Evolutionary conservation across 2,797 vertebrate genomes (phyloP).

Genomic region (Ambastaia sidthimunki): DNA sequence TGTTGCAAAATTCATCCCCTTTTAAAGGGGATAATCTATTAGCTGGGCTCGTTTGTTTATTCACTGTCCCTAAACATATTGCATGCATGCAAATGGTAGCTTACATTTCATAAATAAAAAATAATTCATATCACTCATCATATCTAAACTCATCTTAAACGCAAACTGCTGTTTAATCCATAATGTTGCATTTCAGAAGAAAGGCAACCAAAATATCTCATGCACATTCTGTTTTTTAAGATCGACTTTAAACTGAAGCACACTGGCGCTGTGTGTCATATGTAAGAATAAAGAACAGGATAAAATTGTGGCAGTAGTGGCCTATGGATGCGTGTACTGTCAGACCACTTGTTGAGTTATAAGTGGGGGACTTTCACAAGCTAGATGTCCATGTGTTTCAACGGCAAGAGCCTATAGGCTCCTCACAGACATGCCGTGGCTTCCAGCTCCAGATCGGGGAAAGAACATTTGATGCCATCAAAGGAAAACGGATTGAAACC

Average conservation of each 20-base stretch:
- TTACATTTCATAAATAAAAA: not conserved
- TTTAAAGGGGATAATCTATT: not conserved
- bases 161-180: not conserved
- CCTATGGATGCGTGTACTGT: constrained; percentile 19
- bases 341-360: constrained; percentile 40
- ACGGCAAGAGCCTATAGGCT: constrained; percentile 78
- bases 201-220: not conserved
- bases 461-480: constrained; percentile 99
- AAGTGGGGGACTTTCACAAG: constrained; percentile 47
- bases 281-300: not conserved
- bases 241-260: not conserved
- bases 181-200: not conserved
- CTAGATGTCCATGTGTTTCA: constrained; percentile 68
- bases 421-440: constrained; percentile 85
- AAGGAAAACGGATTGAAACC: constrained; percentile 95
- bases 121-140: not conserved
- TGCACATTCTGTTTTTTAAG: not conserved
- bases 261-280: not conserved
- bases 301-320: constrained; percentile 38
- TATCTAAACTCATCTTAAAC: not conserved
- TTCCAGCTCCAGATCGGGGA: constrained; percentile 92
- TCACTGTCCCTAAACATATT: not conserved
- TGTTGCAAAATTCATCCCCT: not conserved
- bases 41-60: not conserved
- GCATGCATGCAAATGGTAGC: not conserved